Conservation (phyloP, 2,888 invertebrate genomes). For the Conistra vaccinii region DNA sequence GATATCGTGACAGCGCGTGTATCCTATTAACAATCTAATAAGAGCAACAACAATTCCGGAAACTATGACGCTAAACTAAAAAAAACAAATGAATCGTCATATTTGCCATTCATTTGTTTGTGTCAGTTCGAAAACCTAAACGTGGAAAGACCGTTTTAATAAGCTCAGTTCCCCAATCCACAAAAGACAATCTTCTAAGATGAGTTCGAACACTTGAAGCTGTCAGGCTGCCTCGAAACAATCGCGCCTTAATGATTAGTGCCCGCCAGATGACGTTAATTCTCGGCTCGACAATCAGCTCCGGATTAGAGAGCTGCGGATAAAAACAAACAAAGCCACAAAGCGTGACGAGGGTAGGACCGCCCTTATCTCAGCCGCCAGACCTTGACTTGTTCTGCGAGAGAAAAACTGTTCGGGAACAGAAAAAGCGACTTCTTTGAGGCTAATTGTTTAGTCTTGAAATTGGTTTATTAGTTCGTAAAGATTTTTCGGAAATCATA, state of each 20-base stretch:
- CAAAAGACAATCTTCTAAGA: slow-evolving; percentile 22
- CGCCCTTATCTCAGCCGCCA: slow-evolving; percentile 61
- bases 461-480: slow-evolving; percentile 10
- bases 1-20: too few species aligned
- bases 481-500: not conserved
- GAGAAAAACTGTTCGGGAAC: slow-evolving; percentile 23
- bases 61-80: not conserved
- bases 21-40: not conserved
- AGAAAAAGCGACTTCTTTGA: slow-evolving; percentile 18
- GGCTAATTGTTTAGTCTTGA: slow-evolving; percentile 14
- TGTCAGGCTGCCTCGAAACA: slow-evolving; percentile 37
- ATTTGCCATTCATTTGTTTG: not conserved
- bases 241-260: slow-evolving; percentile 56
- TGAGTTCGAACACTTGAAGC: slow-evolving; percentile 28
- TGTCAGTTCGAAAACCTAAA: slow-evolving; percentile 1
- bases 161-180: slow-evolving; percentile 17
- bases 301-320: slow-evolving; percentile 60
- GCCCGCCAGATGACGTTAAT: slow-evolving; percentile 56
- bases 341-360: slow-evolving; percentile 66
- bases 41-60: not conserved
- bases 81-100: not conserved
- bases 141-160: slow-evolving; percentile 3
- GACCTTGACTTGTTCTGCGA: slow-evolving; percentile 32
- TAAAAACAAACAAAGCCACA: slow-evolving; percentile 68
- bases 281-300: slow-evolving; percentile 64